Evolutionary conservation across 2,113 vertebrate species (phyloP), one percentile per base, ranked within the genome.

Genomic region (Misgurnus mizolepis): DNA sequence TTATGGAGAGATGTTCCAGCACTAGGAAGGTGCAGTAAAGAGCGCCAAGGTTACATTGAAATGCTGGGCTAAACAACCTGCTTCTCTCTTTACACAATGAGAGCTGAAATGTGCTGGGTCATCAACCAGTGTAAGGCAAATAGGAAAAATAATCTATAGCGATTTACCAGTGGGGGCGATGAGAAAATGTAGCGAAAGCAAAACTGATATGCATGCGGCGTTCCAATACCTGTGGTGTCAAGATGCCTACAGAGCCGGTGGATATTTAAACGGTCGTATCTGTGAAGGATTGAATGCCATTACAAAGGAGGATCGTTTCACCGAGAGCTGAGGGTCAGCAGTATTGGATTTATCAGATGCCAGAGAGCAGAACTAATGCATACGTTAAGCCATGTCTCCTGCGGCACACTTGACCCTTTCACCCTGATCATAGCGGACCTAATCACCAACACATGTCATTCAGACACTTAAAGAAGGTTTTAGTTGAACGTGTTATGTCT

Each of bases 1-100:
- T 56, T 40, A 86, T 49, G 34, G 56, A 83, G 82, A 83, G 84
- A 88, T 85, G 81, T 84, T 80, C 64, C 82, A 70, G 61, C 73
- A 50, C 74, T 75, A 53, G 40, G 43, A 34, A 18, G 34, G 65
- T 39, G 11, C 22, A 14, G 14, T 49, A 43, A 49, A 45, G 9
- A 60, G 55, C 6, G 17, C 55, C 50, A 53, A 53, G 50, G 50
- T 53, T 14, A 53, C 50, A 53, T 53, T 14, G 12, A 53, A 53
- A 53, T 4, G 22, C 22, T 22, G 22, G 22, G 22, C 47, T 77
- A 27, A 55, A 66, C 74, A 66, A 77, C 62, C n/a, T 27, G 40
- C 56, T 67, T 39, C 72, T 67, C 71, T 60, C 40, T 67, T 66
- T 34, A 72, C 70, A 0, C 60, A 18, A 40, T 71, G 60, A 53